phyloP scores from a whole-genome alignment of 2,113 vertebrate species.

The Actinemys pallida region DNA sequence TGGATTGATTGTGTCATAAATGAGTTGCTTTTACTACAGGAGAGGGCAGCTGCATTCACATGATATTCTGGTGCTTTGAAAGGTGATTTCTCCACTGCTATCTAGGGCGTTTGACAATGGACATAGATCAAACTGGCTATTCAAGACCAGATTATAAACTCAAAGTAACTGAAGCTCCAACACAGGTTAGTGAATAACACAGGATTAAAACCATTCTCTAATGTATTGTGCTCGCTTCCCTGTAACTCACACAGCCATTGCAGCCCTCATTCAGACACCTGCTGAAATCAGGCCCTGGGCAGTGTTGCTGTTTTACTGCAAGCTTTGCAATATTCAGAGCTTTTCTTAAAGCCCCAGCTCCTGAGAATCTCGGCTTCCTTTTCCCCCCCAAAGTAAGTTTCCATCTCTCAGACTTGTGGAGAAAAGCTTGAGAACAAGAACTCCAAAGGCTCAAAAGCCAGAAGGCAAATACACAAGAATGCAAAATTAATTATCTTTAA shows the following conservation, averaged over 20 bases:
- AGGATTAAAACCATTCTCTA: background rate
- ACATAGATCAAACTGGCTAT: background rate
- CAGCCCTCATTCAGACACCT: background rate
- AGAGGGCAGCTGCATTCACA: background rate
- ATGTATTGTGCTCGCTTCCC: background rate
- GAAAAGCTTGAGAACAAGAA: background rate
- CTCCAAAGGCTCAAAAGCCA: background rate
- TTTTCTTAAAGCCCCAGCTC: background rate
- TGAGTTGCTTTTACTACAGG: background rate
- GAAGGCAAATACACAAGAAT: background rate
- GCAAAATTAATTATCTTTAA: background rate
- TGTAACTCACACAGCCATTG: background rate
- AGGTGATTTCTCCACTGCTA: background rate
- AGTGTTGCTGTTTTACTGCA: background rate
- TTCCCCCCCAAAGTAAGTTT: too few relatives aligned
- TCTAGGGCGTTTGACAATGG: background rate
- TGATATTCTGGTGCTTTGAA: background rate
- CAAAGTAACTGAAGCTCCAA: background rate
- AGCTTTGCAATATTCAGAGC: background rate
- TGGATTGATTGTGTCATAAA: background rate
- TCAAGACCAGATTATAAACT: background rate
- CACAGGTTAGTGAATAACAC: background rate
- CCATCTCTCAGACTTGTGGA: background rate
- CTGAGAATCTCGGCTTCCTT: background rate
- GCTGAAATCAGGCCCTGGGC: background rate